phyloP scores from a whole-genome alignment of 2,888 invertebrate genomes.

The Parasteatoda lunata region DNA sequence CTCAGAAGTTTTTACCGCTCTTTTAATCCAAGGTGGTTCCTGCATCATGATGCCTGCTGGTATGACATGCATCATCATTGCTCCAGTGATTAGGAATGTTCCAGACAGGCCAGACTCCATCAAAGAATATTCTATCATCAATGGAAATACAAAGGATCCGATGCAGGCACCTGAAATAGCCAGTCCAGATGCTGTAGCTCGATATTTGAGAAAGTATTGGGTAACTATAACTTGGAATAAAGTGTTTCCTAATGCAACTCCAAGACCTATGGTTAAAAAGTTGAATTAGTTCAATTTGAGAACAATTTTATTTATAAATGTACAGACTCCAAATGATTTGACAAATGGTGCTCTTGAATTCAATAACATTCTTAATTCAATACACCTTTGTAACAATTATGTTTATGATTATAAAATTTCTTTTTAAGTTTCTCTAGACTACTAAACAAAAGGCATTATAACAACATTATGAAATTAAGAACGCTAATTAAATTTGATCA shows the following conservation, averaged over 20 bases:
- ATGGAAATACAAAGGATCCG: conserved; percentile 44
- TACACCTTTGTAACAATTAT: too few relatives aligned
- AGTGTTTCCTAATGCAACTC: conserved; percentile 44
- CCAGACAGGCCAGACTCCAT: conserved; percentile 3
- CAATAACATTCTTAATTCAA: too few relatives aligned
- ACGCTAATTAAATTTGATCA: too few relatives aligned
- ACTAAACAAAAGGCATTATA: too few relatives aligned
- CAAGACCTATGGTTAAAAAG: conserved; percentile 13
- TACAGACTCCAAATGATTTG: too few relatives aligned
- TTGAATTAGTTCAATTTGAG: not conserved
- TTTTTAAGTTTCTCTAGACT: too few relatives aligned
- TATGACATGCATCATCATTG: conserved; percentile 27
- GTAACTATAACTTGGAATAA: conserved; percentile 22
- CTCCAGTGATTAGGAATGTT: conserved; percentile 35
- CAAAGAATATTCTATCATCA: conserved; percentile 16
- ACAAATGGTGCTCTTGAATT: too few relatives aligned
- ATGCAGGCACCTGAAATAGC: conserved; percentile 45
- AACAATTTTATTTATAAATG: too few relatives aligned
- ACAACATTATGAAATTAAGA: too few relatives aligned
- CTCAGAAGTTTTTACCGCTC: not conserved
- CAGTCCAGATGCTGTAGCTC: conserved; percentile 29
- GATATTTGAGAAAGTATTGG: conserved; percentile 39
- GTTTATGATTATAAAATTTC: too few relatives aligned
- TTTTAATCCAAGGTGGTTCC: conserved; percentile 29
- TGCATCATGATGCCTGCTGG: conserved; percentile 26